Base-by-base conservation (phyloP, 2,888 invertebrate species). In the Scrobipalpa atriplicella region DNA sequence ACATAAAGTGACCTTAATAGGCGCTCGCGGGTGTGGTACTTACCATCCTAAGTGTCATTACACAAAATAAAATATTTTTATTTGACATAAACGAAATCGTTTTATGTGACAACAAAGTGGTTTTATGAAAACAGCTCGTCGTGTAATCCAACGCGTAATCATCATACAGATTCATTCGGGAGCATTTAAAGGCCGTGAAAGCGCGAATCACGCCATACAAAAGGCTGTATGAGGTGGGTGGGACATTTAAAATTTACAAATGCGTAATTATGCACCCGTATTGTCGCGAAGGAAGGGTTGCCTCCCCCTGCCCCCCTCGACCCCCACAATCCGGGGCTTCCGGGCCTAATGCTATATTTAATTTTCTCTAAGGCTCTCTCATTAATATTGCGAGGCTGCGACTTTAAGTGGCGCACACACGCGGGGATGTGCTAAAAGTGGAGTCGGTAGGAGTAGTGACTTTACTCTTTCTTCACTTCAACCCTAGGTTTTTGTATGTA, bases 181-280 rank as follows among this genome's bases (percentile, higher is more conserved):
- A 83, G 72, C 85, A 80, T 89, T 90, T 87, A 87, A 86, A 83
- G 78, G 81, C 78, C 77, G 78, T 87, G 79, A 88, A 87, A 87
- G 85, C 88, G 85, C 85, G 89, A 91, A 92, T 92, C 90, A 90
- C 92, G 87, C 81, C 88, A 83, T 91, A 90, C 89, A 90, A 90
- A 90, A 89, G 89, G 84, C 85, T 87, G 81, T 88, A 87, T 87
- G 88, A 89, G 85, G 88, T 87, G 87, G 89, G 89, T 86, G 89
- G 87, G 78, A 87, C 91, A 92, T 92, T 91, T 91, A 92, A 92
- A 91, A 92, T 92, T 89, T 91, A 92, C 92, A 92, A 92, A 92
- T 92, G 91, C 92, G 92, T 92, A 91, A 91, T 92, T 92, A 92
- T 92, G 91, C 92, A 89, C 92, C 91, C 91, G 92, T 89, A 91